A percentile compares a stretch with the other conserved stretches of the same genome.
Evolutionary conservation across 1,140 invertebrate genomes (phyloP).

Genomic region (Diuraphis noxia): DNA sequence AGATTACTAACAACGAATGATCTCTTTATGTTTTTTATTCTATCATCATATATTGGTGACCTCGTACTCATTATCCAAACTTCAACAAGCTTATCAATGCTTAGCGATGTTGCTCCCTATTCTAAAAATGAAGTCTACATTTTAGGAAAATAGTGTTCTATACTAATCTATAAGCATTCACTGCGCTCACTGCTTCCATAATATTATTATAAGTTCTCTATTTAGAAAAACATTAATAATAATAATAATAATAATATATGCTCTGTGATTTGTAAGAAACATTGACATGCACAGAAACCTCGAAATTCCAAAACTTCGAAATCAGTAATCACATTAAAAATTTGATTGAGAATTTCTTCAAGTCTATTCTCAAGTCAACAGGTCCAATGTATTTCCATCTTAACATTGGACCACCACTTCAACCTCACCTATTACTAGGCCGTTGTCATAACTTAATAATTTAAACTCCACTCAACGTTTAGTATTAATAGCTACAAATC

Average conservation of each 20-base stretch:
- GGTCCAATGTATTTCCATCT: background rate
- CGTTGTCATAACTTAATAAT: background rate
- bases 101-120: too few species aligned
- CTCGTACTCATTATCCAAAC: too few species aligned
- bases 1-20: background rate
- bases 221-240: too few species aligned
- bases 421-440: background rate
- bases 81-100: too few species aligned
- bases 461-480: background rate
- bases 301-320: background rate
- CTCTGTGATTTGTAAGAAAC: background rate
- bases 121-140: too few species aligned
- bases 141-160: too few species aligned
- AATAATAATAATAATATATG: background rate
- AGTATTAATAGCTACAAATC: too few species aligned
- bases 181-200: too few species aligned
- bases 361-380: background rate
- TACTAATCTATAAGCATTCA: too few species aligned
- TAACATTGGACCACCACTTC: background rate
- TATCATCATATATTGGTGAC: background rate
- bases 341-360: background rate
- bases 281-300: background rate
- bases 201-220: too few species aligned
- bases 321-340: background rate
- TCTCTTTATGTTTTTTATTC: background rate